phyloP scores from a whole-genome alignment of 2,797 vertebrate genomes.

The Coendou prehensilis region DNA sequence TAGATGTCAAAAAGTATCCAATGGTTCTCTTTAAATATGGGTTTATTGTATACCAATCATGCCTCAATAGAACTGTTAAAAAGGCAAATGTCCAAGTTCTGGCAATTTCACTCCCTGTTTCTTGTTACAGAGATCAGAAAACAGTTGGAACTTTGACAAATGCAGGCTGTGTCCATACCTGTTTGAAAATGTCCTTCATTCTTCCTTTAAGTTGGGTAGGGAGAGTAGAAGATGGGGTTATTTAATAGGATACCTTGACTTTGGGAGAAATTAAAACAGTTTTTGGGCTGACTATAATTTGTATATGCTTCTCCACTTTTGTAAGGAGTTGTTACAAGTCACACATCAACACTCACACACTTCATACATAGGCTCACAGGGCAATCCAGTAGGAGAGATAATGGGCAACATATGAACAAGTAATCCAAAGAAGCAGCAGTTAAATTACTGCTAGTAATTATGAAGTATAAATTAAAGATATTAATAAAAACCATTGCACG shows the following conservation, averaged over 20 bases:
- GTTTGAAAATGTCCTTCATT: conserved; percentile 3
- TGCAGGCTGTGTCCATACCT: background rate
- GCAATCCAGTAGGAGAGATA: background rate
- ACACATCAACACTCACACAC: background rate
- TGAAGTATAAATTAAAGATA: background rate
- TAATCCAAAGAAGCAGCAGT: background rate
- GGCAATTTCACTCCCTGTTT: background rate
- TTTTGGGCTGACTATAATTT: background rate
- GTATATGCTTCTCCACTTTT: background rate
- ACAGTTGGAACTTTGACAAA: background rate
- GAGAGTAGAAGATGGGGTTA: background rate
- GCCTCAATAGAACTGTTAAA: background rate
- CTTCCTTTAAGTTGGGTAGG: background rate
- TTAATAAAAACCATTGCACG: background rate
- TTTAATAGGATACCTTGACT: background rate
- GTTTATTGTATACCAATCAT: background rate
- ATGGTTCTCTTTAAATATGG: background rate
- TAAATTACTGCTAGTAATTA: background rate
- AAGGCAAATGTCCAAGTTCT: background rate
- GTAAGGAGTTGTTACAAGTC: background rate
- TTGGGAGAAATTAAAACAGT: conserved; percentile 20
- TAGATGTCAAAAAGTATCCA: background rate
- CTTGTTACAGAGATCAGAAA: background rate
- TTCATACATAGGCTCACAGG: background rate
- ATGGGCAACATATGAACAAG: background rate